These are phyloP conservation scores for Arrhopalites spinosus DNA, from an alignment of 2,888 invertebrate species.

Conservation along the genomic window DNA sequence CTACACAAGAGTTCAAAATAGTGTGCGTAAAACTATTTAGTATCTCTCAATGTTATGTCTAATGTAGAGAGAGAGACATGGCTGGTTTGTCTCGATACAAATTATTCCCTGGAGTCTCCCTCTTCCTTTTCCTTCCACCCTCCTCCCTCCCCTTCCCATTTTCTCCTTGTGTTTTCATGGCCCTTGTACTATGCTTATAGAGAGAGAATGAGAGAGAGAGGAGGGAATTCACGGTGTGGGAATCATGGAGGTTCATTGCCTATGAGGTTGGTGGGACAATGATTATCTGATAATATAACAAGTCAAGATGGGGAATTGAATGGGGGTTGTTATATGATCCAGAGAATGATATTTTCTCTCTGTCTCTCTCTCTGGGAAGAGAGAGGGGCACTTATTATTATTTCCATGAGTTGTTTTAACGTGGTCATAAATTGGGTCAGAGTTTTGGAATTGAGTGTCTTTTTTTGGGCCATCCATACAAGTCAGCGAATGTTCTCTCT, in stretches of 20 bases:
- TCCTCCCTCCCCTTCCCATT: too few relatives aligned
- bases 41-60: not conserved
- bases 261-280: too few relatives aligned
- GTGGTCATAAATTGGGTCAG: constrained; percentile 9
- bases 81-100: not conserved
- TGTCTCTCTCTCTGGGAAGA: not conserved
- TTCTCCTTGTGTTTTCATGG: too few relatives aligned
- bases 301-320: too few relatives aligned
- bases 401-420: constrained; percentile 7
- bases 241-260: too few relatives aligned
- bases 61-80: not conserved
- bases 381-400: not conserved
- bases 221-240: too few relatives aligned
- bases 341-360: not conserved
- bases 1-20: not conserved
- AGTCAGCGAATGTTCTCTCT: constrained; percentile 1
- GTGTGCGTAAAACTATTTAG: not conserved
- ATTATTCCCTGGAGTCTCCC: not conserved
- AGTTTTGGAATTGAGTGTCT: not conserved
- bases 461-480: not conserved
- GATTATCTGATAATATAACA: too few relatives aligned
- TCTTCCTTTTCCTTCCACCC: too few relatives aligned
- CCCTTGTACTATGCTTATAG: too few relatives aligned
- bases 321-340: too few relatives aligned
- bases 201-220: too few relatives aligned